Evolutionary conservation across 2,113 vertebrate genomes (phyloP).

Genomic region (Equus przewalskii): DNA sequence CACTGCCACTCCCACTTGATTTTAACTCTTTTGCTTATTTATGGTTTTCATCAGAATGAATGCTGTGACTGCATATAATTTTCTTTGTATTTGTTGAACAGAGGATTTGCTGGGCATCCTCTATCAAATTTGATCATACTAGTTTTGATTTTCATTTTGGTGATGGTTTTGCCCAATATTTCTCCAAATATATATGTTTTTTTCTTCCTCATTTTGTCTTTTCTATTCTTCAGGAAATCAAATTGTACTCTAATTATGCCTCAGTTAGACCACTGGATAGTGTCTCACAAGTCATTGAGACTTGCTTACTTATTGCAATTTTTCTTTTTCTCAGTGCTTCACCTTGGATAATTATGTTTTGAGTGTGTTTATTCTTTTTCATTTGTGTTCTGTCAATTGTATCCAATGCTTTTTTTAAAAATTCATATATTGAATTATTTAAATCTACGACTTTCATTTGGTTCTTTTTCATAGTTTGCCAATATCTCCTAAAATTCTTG

Average conservation of each 20-base stretch:
- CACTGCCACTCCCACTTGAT: neutral
- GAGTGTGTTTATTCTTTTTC: neutral
- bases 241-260: neutral
- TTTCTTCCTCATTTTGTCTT: neutral
- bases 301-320: neutral
- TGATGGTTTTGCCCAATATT: neutral
- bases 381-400: neutral
- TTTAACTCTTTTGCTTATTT: neutral
- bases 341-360: neutral
- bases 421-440: neutral
- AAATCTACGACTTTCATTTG: neutral
- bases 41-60: neutral
- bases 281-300: neutral
- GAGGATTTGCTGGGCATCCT: fast-evolving
- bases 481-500: neutral
- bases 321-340: neutral
- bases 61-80: fast-evolving
- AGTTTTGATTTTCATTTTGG: neutral
- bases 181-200: neutral
- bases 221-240: neutral
- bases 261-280: neutral
- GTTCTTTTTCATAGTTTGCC: neutral
- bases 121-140: neutral
- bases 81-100: neutral
- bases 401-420: neutral